Percentiles rank a stretch among this genome's conserved stretches.
These are phyloP conservation scores for Lanius collurio DNA, from an alignment of 2,113 vertebrate species.

Conservation along the genomic window DNA sequence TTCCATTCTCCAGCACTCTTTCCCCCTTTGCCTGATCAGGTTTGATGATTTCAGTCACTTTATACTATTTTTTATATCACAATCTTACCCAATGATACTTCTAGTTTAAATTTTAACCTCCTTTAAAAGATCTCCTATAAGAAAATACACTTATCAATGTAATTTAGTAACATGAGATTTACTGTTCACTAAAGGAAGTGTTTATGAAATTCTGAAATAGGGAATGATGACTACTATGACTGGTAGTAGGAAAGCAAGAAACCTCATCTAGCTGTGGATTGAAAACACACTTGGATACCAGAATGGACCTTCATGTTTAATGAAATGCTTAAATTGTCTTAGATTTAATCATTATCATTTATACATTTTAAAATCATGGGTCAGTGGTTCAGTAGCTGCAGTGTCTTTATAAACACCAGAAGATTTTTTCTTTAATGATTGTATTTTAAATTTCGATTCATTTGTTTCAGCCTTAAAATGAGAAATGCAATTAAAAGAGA, in stretches of 20 bases:
- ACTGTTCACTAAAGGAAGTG: neutral
- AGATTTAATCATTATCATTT: constrained; percentile 22
- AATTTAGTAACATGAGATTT: neutral
- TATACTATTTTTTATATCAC: neutral
- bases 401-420: neutral
- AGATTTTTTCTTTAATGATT: neutral
- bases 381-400: neutral
- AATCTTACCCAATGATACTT: neutral
- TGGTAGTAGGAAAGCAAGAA: neutral
- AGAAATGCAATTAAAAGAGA: neutral
- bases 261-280: neutral
- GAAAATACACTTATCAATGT: neutral
- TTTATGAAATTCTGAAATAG: neutral
- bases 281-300: neutral
- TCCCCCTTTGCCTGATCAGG: neutral
- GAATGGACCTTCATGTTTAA: neutral
- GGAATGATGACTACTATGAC: neutral
- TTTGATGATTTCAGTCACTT: neutral
- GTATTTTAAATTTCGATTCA: neutral
- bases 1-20: neutral
- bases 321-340: constrained; percentile 15
- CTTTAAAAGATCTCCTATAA: neutral
- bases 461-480: neutral
- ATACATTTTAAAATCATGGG: neutral
- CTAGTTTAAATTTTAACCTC: neutral